These are phyloP conservation scores for Pyrocoelia pectoralis DNA, from an alignment of 2,888 invertebrate species.

Conservation along the genomic window DNA sequence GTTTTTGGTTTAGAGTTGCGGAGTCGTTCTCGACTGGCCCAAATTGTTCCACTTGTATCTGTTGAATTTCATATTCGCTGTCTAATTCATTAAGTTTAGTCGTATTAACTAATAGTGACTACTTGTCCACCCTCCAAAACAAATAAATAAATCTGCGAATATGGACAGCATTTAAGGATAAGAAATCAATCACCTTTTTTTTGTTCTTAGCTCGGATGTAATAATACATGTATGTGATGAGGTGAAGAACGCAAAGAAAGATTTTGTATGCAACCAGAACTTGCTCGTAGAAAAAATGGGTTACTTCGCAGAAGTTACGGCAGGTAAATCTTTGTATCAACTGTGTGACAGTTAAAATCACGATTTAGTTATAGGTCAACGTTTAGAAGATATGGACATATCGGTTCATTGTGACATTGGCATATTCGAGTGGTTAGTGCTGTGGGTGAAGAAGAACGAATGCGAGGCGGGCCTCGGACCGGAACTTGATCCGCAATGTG, in stretches of 20 bases:
- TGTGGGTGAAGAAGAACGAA: constrained; percentile 87
- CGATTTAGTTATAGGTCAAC: constrained; percentile 63
- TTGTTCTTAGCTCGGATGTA: constrained; percentile 77
- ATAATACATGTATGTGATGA: constrained; percentile 97
- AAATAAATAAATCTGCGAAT: too few species aligned
- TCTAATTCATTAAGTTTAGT: too few species aligned
- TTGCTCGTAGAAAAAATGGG: constrained; percentile 91
- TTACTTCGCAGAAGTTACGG: constrained; percentile 90
- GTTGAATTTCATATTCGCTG: too few species aligned
- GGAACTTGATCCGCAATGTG: constrained; percentile 78
- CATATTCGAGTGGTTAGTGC: constrained; percentile 96
- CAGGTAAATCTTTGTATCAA: constrained; percentile 58
- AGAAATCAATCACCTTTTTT: too few species aligned
- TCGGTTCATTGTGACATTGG: constrained; percentile 96
- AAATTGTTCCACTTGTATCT: too few species aligned
- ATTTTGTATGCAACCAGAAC: constrained; percentile 88
- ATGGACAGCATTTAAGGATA: too few species aligned
- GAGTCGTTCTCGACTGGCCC: too few species aligned
- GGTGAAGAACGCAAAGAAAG: constrained; percentile 86
- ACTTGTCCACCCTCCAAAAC: too few species aligned
- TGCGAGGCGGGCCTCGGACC: constrained; percentile 70
- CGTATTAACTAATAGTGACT: too few species aligned
- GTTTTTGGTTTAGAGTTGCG: too few species aligned
- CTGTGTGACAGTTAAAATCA: neutral
- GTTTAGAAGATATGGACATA: constrained; percentile 91